These are phyloP conservation scores for Eustalomyia histrio DNA, from an alignment of 2,888 invertebrate genomes.

Conservation along the genomic window DNA sequence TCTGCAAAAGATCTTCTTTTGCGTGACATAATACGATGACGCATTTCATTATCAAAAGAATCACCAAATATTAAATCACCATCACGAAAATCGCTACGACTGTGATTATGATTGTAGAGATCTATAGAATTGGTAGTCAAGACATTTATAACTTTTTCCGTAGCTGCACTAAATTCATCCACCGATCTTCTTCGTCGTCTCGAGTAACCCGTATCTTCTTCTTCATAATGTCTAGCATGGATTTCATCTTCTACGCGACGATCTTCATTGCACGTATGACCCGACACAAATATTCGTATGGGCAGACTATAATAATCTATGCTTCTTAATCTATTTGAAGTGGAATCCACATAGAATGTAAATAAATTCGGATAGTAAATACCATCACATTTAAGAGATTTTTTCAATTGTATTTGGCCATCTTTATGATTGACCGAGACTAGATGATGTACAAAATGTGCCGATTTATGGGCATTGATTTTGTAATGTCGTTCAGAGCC, in stretches of 20 bases:
- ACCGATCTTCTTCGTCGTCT: constrained; percentile 78
- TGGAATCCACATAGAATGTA: constrained; percentile 92
- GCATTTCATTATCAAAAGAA: constrained; percentile 81
- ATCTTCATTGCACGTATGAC: constrained; percentile 85
- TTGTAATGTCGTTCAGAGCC: constrained; percentile 89
- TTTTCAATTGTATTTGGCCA: constrained; percentile 87
- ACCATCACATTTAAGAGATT: constrained; percentile 88
- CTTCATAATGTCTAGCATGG: constrained; percentile 80
- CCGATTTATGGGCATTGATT: constrained; percentile 89
- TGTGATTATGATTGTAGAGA: constrained; percentile 71
- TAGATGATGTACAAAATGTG: constrained; percentile 89
- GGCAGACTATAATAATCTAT: constrained; percentile 92
- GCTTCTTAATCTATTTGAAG: constrained; percentile 87
- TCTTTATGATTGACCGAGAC: constrained; percentile 87
- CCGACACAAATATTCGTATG: constrained; percentile 87
- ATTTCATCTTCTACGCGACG: constrained; percentile 82
- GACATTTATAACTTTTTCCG: constrained; percentile 27
- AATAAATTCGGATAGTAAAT: constrained; percentile 91
- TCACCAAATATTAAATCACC: constrained; percentile 82
- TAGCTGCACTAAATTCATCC: constrained; percentile 23
- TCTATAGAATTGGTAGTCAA: constrained; percentile 68
- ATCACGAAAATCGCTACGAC: constrained; percentile 77
- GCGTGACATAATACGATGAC: constrained; percentile 81
- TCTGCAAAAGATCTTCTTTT: constrained; percentile 77
- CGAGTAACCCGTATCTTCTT: constrained; percentile 82